Conservation (phyloP, 2,797 vertebrate species). For the Fratercula arctica region DNA sequence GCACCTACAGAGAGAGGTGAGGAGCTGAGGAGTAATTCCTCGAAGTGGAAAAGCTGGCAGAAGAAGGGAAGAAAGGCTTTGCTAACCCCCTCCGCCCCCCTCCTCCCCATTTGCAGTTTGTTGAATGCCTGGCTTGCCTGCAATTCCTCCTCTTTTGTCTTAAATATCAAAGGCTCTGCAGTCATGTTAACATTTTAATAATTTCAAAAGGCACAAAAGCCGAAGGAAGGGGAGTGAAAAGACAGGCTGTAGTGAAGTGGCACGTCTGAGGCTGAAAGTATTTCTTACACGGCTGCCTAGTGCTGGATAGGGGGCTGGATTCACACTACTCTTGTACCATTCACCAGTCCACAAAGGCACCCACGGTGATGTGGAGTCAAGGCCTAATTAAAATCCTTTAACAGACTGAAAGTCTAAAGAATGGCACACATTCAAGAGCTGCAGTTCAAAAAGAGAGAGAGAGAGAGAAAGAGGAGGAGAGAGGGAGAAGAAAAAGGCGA, state of each 20-base stretch:
- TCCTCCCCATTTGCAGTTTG: slow-evolving; percentile 83
- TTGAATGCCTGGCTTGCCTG: slow-evolving; percentile 78
- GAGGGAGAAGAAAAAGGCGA: not conserved
- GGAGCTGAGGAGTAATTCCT: slow-evolving; percentile 58
- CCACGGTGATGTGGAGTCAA: slow-evolving; percentile 79
- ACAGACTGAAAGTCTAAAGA: slow-evolving; percentile 76
- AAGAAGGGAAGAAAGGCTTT: slow-evolving; percentile 84
- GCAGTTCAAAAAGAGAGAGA: slow-evolving; percentile 59
- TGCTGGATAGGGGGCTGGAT: slow-evolving; percentile 74
- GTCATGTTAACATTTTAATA: slow-evolving; percentile 96
- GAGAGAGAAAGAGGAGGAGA: not conserved
- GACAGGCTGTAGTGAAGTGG: slow-evolving; percentile 83
- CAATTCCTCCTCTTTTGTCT: slow-evolving; percentile 93
- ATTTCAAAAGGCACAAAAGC: slow-evolving; percentile 90
- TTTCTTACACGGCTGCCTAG: slow-evolving; percentile 77
- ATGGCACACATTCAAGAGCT: slow-evolving; percentile 78
- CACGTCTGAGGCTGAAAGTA: slow-evolving; percentile 83
- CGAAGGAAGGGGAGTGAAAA: slow-evolving; percentile 83
- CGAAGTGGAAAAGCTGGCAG: slow-evolving; percentile 79
- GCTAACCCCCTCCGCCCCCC: slow-evolving; percentile 73
- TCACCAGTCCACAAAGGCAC: slow-evolving; percentile 83
- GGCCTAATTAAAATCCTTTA: slow-evolving; percentile 90
- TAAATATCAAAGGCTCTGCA: slow-evolving; percentile 97
- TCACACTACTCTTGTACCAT: slow-evolving; percentile 79
- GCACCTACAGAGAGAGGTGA: slow-evolving; percentile 41